Base-by-base conservation (phyloP, 2,113 vertebrate species). In the zebrafish (Danio rerio) region DNA sequence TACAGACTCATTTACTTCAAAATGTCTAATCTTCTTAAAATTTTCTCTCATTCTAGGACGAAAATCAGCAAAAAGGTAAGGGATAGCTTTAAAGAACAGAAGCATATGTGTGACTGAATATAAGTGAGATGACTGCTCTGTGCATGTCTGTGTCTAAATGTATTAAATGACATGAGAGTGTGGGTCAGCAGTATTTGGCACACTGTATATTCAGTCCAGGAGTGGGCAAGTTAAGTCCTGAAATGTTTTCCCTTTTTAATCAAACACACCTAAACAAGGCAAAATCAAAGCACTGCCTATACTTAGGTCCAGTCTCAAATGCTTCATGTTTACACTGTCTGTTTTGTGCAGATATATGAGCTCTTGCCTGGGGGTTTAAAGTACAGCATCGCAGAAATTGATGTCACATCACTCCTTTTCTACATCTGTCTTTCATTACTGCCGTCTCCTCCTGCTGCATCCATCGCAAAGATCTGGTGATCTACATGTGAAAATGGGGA, bases 271-370 rank as follows among this genome's bases (percentile, higher is more conserved):
- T 31, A 31, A 31, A 31, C 31, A 31, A 31, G 31, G 31, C 31
- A 1, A 31, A 31, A 31, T 31, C 31, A 31, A 31, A 31, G 31
- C 31, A 31, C 31, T 50, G 73, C 50, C 3, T 31, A 31, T 31
- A 2, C 45, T 40, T 68, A 21, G 69, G 21, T 82, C 3, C 42
- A 0, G 9, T 65, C 11, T 66, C 20, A 56, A 52, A 62, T 45
- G 31, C 12, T 50, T 20, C 74, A 31, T 81, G 88, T 85, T 88
- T 88, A 88, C 59, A 88, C 53, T 84, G n/a, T 89, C n/a, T 88
- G 47, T 73, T 62, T 42, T 84, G 62, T 87, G 70, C 88, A 94
- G 93, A 90, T 71, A n/a, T n/a, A n/a, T 92, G 73, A 63, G 50
- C 63, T 52, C 55, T 47, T 76, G 63, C 45, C 58, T 75, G 82